phyloP scores from a whole-genome alignment of 2,113 vertebrate genomes.

The Saguinus imperator region DNA sequence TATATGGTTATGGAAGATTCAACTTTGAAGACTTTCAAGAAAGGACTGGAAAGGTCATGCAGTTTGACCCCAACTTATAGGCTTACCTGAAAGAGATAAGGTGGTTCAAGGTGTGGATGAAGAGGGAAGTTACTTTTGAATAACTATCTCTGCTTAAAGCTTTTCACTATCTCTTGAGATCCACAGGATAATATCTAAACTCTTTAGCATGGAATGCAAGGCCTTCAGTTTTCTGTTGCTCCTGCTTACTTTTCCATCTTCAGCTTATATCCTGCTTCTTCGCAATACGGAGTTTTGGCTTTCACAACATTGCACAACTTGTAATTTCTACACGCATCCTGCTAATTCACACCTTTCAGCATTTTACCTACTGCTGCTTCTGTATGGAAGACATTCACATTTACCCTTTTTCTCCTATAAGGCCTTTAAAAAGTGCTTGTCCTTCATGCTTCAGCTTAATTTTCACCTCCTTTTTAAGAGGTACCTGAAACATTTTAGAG shows the following conservation, averaged over 20 bases:
- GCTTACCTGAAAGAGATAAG: background rate
- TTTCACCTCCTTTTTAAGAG: background rate
- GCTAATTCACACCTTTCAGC: background rate
- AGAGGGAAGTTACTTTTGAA: background rate
- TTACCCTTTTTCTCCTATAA: background rate
- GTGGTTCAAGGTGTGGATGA: background rate
- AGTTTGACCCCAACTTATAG: background rate
- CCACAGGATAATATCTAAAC: background rate
- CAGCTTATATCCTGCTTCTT: background rate
- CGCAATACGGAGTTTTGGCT: background rate
- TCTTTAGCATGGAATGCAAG: background rate
- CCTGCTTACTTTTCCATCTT: background rate
- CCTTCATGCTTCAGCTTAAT: background rate
- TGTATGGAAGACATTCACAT: background rate
- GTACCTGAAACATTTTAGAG: no score
- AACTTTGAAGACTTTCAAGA: constrained; percentile 24
- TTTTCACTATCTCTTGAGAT: background rate
- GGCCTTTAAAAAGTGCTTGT: background rate
- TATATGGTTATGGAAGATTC: background rate
- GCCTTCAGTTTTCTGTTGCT: background rate
- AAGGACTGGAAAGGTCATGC: background rate
- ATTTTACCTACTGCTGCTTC: background rate
- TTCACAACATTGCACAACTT: background rate
- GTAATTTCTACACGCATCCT: background rate
- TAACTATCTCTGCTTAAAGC: background rate